These are phyloP conservation scores for Thunnus albacares DNA, from an alignment of 2,797 vertebrate species.

Conservation along the genomic window DNA sequence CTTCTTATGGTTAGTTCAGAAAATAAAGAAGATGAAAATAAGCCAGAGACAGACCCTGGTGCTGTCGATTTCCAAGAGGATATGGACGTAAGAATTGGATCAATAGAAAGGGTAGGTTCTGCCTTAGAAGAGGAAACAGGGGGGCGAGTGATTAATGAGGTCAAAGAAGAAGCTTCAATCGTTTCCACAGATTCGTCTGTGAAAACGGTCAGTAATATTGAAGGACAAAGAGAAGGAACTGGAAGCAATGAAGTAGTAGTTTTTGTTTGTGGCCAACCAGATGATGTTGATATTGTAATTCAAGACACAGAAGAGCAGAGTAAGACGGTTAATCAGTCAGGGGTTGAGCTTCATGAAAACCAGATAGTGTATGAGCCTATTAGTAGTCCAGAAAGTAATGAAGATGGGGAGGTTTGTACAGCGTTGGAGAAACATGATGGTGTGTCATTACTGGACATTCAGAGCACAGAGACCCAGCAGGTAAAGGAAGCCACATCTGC, in stretches of 20 bases:
- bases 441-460: conserved; percentile 60
- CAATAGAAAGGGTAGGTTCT: conserved; percentile 46
- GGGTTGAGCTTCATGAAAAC: conserved; percentile 50
- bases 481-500: conserved; percentile 13
- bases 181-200: conserved; percentile 34
- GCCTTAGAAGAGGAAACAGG: conserved; percentile 36
- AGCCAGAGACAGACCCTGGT: conserved; percentile 17
- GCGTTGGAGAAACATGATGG: conserved; percentile 45
- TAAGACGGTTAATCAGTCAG: conserved; percentile 45
- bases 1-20: conserved; percentile 35
- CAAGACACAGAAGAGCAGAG: conserved; percentile 63
- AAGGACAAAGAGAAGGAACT: conserved; percentile 44
- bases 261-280: conserved; percentile 64
- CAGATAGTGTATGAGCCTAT: conserved; percentile 82
- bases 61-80: conserved; percentile 39
- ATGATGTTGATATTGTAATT: conserved; percentile 44
- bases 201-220: conserved; percentile 13
- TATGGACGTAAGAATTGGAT: conserved; percentile 45
- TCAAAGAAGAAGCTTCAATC: conserved; percentile 35
- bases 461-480: conserved; percentile 46
- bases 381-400: conserved; percentile 80
- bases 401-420: conserved; percentile 52
- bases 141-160: conserved; percentile 46
- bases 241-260: conserved; percentile 51
- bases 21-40: conserved; percentile 25